Base-by-base conservation (phyloP, 2,888 invertebrate species). In the Cotesia congregata region DNA sequence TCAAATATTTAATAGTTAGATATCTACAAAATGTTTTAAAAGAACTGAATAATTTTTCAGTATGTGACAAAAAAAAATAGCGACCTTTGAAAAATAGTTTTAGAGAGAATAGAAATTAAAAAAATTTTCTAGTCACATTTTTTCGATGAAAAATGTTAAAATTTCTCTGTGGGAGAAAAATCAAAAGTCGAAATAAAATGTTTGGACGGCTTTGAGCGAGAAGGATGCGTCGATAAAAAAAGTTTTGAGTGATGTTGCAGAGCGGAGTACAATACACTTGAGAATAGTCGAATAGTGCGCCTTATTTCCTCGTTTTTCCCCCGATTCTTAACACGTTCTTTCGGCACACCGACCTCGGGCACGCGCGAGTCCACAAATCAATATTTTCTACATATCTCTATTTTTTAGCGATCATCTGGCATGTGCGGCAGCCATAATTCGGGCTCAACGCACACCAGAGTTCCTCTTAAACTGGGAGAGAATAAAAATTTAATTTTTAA, bases 301-400 rank as follows among this genome's bases (percentile, higher is more conserved):
- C 71, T 79, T 81, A 80, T 82, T 81, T 82, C 82, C 82, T 82
- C 81, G 80, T 84, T 81, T 38, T 64, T 71, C 64, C 50, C 65
- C 68, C 71, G 74, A 15, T 39, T 72, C 75, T 67, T 72, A 72
- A 64, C 62, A 68, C 64, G 70, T 72, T 79, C 77, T 78, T 79
- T 67, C 20, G 75, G 79, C 82, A 80, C 82, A 80, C 81, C 78
- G 79, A 82, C 83, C 82, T 81, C 83, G 85, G 78, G 83, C 85
- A 86, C 83, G 84, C 84, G 85, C 84, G 82, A 81, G 80, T 82
- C 83, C 82, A 84, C 83, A 83, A 85, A 86, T 86, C 86, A 85
- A 86, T 86, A 85, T 83, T 83, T 83, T 83, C 83, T 85, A 83
- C 85, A 86, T 84, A 85, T 85, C 83, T 84, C 79, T 81, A 82